Conservation (phyloP, 2,113 vertebrate species). For the Lagenorhynchus albirostris region DNA sequence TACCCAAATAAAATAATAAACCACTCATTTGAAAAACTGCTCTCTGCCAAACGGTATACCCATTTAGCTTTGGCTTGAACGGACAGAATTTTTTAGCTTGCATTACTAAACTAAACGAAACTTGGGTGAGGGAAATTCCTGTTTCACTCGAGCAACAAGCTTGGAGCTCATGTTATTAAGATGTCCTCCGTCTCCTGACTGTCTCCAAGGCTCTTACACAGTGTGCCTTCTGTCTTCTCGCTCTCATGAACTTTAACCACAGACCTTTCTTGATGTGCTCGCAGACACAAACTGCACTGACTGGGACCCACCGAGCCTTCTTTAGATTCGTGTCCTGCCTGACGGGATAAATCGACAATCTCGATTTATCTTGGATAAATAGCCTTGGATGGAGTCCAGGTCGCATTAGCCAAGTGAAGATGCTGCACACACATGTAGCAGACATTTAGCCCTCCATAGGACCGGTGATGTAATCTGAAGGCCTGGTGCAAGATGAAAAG, state of each 20-base stretch:
- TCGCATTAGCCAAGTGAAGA: neutral
- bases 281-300: neutral
- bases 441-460: neutral
- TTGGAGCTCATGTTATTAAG: constrained; percentile 26
- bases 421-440: neutral
- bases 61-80: constrained; percentile 25
- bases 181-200: neutral
- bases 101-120: constrained; percentile 51
- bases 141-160: constrained; percentile 27
- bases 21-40: neutral
- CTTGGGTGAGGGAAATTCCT: constrained; percentile 44
- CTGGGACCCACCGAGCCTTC: neutral
- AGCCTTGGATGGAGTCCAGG: constrained; percentile 21
- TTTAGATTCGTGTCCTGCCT: rapidly evolving
- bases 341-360: neutral
- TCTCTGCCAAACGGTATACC: neutral
- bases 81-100: neutral
- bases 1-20: constrained; percentile 46
- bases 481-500: neutral
- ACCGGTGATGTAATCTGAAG: neutral
- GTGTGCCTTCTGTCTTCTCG: neutral
- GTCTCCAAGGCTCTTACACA: neutral
- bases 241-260: neutral
- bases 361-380: neutral
- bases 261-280: neutral